Evolutionary conservation across 2,113 vertebrate species (phyloP).

Genomic region (Myotis yumanensis): DNA sequence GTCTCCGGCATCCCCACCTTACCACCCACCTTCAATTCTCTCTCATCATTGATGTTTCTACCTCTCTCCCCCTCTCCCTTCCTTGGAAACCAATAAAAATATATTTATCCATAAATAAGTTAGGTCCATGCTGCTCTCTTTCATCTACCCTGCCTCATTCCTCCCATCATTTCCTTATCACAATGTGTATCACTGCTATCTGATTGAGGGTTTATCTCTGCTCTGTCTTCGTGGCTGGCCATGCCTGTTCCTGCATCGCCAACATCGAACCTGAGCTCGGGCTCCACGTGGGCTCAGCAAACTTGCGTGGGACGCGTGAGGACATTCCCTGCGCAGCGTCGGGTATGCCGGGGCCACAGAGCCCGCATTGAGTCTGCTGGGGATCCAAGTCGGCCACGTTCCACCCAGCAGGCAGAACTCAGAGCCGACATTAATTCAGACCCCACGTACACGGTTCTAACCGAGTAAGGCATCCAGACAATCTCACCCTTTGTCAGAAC

Average conservation of each 20-base stretch:
- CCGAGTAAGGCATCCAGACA: slow-evolving; percentile 57
- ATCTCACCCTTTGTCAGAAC: slow-evolving; percentile 65
- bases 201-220: not conserved
- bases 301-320: not conserved
- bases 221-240: not conserved
- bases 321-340: not conserved
- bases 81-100: too few species aligned
- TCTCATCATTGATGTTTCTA: too few species aligned
- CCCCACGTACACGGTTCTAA: slow-evolving; percentile 22
- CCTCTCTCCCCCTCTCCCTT: too few species aligned
- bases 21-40: not conserved
- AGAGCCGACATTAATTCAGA: slow-evolving; percentile 53
- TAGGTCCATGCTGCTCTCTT: not conserved
- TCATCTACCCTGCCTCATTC: not conserved
- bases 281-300: not conserved
- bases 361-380: not conserved
- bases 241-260: not conserved
- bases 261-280: not conserved
- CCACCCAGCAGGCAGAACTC: slow-evolving; percentile 53
- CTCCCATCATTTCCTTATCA: not conserved
- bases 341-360: not conserved
- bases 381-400: not conserved
- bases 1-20: not conserved
- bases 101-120: not conserved
- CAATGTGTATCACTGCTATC: rapidly evolving